A percentile compares a stretch with the other conserved stretches of the same genome.
Conservation (phyloP, 2,113 vertebrate species). For the Pagrus major region DNA sequence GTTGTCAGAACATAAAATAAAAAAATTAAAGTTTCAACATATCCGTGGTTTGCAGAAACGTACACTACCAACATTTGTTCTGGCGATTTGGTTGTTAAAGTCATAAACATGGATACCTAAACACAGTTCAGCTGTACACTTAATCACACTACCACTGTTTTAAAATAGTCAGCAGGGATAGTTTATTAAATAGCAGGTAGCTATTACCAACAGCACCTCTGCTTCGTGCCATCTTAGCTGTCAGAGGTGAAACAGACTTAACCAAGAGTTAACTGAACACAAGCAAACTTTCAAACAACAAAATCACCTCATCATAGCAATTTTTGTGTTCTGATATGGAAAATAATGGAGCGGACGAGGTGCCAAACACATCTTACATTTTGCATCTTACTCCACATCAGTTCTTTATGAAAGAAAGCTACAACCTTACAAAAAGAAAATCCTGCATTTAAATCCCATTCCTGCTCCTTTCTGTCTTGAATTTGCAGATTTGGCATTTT, state of each 20-base stretch:
- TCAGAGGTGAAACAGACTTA: background rate
- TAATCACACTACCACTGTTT: background rate
- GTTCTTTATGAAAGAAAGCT: background rate
- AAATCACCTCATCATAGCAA: no score
- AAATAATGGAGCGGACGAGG: no score
- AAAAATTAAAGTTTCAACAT: no score
- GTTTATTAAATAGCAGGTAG: background rate
- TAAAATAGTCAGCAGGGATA: background rate
- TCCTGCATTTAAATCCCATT: background rate
- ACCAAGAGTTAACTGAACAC: background rate
- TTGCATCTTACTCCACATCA: background rate
- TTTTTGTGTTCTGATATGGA: background rate
- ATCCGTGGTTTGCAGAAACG: no score
- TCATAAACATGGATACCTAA: background rate
- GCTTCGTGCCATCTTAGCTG: background rate
- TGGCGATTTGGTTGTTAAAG: no score
- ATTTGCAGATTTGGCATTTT: background rate
- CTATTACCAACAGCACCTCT: background rate
- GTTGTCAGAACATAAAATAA: no score
- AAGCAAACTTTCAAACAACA: background rate
- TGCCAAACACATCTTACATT: no score
- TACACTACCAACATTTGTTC: no score
- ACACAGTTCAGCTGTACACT: background rate
- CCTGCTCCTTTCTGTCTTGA: slow-evolving; percentile 6
- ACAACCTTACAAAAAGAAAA: background rate